These are phyloP conservation scores for Epirrita christyi DNA, from an alignment of 2,888 invertebrate species.

Conservation along the genomic window DNA sequence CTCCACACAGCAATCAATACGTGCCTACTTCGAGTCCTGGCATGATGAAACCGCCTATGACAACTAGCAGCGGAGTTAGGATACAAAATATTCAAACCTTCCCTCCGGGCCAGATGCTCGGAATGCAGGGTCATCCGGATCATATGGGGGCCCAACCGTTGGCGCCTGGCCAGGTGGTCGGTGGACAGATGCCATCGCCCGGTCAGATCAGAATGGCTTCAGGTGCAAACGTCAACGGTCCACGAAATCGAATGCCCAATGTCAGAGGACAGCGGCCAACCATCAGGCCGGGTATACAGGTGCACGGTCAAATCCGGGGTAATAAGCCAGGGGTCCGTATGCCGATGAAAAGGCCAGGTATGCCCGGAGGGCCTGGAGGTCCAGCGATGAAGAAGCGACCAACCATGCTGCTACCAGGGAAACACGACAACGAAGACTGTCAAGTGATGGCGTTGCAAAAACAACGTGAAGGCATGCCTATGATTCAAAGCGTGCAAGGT, in stretches of 20 bases:
- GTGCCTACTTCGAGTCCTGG: constrained; percentile 64
- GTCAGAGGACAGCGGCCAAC: constrained; percentile 65
- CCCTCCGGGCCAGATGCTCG: constrained; percentile 61
- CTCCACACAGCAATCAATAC: constrained; percentile 57
- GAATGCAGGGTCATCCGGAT: constrained; percentile 49
- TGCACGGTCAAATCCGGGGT: constrained; percentile 71
- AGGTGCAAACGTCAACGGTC: constrained; percentile 59
- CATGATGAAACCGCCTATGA: constrained; percentile 59
- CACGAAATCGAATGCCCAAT: constrained; percentile 66
- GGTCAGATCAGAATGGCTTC: constrained; percentile 71
- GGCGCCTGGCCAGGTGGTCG: constrained; percentile 54
- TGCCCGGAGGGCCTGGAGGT: constrained; percentile 44
- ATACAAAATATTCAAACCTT: constrained; percentile 79
- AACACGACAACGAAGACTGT: constrained; percentile 90
- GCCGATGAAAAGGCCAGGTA: constrained; percentile 71
- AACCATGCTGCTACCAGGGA: constrained; percentile 87
- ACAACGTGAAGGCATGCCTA: constrained; percentile 88
- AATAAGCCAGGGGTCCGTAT: constrained; percentile 64
- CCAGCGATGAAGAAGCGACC: constrained; percentile 79
- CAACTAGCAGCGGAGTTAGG: constrained; percentile 54
- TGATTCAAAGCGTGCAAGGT: constrained; percentile 91
- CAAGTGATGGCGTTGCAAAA: constrained; percentile 91
- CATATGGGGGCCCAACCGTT: constrained; percentile 36
- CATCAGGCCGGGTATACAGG: constrained; percentile 72
- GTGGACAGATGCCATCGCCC: constrained; percentile 64